These are phyloP conservation scores for Drosophila carrolli DNA, from an alignment of 1,140 invertebrate genomes.

Conservation along the genomic window DNA sequence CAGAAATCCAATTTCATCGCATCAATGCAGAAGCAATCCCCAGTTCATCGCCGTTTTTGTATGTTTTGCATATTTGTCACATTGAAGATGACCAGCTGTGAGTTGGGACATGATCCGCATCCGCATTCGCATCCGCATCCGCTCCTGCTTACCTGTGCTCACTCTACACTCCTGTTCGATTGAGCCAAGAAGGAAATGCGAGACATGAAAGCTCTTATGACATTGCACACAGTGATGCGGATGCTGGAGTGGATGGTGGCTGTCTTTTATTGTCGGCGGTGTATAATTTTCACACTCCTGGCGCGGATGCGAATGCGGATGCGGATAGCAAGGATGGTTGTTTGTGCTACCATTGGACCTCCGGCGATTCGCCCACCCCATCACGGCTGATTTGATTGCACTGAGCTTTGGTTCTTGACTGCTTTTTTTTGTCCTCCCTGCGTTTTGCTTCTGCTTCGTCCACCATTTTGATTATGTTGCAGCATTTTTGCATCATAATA, in stretches of 20 bases:
- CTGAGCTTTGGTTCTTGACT: slow-evolving; percentile 36
- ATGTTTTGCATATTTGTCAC: slow-evolving; percentile 40
- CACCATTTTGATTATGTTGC: slow-evolving; percentile 51
- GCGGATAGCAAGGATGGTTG: background rate
- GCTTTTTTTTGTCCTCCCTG: background rate
- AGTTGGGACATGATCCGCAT: background rate
- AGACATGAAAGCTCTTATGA: slow-evolving; percentile 50
- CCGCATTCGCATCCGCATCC: background rate
- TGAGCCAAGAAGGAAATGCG: slow-evolving; percentile 33
- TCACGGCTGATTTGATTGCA: slow-evolving; percentile 67
- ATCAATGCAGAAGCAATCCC: slow-evolving; percentile 30
- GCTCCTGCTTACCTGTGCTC: slow-evolving; percentile 1
- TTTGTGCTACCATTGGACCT: slow-evolving; percentile 9
- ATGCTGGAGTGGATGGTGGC: slow-evolving; percentile 25
- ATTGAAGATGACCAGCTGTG: slow-evolving; percentile 41
- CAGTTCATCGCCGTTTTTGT: slow-evolving; percentile 19
- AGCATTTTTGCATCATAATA: slow-evolving; percentile 64
- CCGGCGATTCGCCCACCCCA: slow-evolving; percentile 18
- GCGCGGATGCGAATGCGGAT: slow-evolving; percentile 6
- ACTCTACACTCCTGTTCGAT: slow-evolving; percentile 19
- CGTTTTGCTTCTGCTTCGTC: background rate
- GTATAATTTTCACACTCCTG: slow-evolving; percentile 67
- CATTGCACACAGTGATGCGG: slow-evolving; percentile 16
- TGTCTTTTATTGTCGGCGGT: slow-evolving; percentile 50
- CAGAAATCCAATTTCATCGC: slow-evolving; percentile 33